Base-by-base conservation (phyloP, 2,113 vertebrate genomes). In the Mugil cephalus region DNA sequence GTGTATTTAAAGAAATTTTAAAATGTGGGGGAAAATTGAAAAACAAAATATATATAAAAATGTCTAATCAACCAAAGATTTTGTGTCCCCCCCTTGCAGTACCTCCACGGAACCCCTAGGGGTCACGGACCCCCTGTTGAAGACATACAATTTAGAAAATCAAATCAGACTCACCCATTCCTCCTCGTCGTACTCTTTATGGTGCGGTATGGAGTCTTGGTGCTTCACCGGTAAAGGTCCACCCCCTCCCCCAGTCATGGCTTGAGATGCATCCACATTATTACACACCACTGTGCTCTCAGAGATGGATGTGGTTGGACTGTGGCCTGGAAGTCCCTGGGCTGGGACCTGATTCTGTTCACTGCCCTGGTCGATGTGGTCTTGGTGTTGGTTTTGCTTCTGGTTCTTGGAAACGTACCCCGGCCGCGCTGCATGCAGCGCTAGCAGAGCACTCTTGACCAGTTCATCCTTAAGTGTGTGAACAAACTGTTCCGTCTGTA, bases 391-490 rank as follows among this genome's bases (percentile, higher is more conserved):
- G 35, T 58, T 66, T 7, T 79, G 82, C 36, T 80, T 84, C 85
- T 91, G 91, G 80, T 70, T 91, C 85, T 94, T 95, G 74, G 94
- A 94, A 46, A 95, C 91, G 42, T 95, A 96, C 30, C 96, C 96
- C 0, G 97, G 97, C 10, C 94, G 92, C 1, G 98, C 98, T 0
- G 96, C 95, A 19, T 98, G 97, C 21, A 99, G 94, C 0, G 98
- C 98, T 61, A 98, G 77, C 55, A 99, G 95, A 13, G 97, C 96
- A 54, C 95, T 98, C 90, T 97, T 96, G 71, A 99, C 94, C 94
- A 99, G 85, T 90, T 98, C 97, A 72, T 99, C 97, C 86, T 99
- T 98, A 80, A 99, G 96, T 7, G 96, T 92, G 11, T 98, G 97
- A 42, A 98, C 96, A 90, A 99, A 99, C 74, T 96, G 92, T 83